Percentiles rank a stretch among this genome's conserved stretches.
Conservation (phyloP, 2,888 invertebrate genomes). For the Lasioglossum leucozonium region DNA sequence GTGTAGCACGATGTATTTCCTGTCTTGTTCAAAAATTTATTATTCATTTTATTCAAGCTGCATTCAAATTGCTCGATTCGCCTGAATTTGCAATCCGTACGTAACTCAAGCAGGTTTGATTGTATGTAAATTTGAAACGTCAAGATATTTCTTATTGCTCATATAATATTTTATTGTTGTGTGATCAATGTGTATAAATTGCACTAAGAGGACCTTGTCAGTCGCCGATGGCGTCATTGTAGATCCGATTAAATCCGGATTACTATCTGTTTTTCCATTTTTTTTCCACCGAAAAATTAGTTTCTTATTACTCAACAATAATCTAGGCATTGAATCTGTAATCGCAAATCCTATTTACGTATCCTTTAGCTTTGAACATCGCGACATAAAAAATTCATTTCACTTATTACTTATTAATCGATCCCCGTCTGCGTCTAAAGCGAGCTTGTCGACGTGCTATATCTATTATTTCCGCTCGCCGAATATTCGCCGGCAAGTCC, state of each 20-base stretch:
- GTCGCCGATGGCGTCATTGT: not conserved
- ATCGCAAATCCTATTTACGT: not conserved
- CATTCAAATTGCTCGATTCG: not conserved
- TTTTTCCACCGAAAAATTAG: constrained; percentile 25
- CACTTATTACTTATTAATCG: not conserved
- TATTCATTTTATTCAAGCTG: not conserved
- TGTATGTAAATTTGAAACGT: not conserved
- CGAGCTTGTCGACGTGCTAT: not conserved
- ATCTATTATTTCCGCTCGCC: not conserved
- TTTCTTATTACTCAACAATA: constrained; percentile 25
- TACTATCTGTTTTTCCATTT: constrained; percentile 40
- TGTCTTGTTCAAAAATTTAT: not conserved
- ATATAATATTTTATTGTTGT: not conserved
- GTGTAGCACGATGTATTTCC: not conserved
- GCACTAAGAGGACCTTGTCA: not conserved
- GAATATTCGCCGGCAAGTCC: not conserved
- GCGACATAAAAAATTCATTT: not conserved
- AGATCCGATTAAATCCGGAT: constrained; percentile 50
- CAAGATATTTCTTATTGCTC: not conserved
- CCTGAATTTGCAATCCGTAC: not conserved
- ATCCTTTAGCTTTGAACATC: not conserved
- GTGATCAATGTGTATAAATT: not conserved
- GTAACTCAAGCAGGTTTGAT: not conserved
- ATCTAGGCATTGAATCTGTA: not conserved
- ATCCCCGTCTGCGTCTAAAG: too few relatives aligned